Evolutionary conservation across 2,113 vertebrate species (phyloP), one percentile per base, ranked within the genome.

Genomic region (Gallinago jamesoni): DNA sequence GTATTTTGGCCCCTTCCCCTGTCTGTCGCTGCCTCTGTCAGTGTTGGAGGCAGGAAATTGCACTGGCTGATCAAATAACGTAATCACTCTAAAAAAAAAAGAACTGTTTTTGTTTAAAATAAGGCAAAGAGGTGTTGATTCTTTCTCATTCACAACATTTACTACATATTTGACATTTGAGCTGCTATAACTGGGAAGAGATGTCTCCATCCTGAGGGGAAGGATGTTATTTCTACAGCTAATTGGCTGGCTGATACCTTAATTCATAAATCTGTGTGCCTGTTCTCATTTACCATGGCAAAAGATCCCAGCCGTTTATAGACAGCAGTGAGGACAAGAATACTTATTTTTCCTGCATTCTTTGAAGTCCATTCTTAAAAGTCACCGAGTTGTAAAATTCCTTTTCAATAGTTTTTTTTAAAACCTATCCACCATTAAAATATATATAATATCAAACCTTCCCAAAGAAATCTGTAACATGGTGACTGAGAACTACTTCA

Each of bases 161-260:
- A 97, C 97, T 97, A 96, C 91, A 74, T 95, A 95, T 98, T 97
- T 98, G 98, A 98, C 98, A 98, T 98, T 98, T 98, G 95, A 96
- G 97, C 89, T 94, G 87, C 87, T 97, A 70, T 96, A 93, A 94
- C 96, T 95, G 97, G 97, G 92, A 97, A 97, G 92, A 92, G 94
- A 95, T 96, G 95, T 97, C 96, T 97, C 96, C 90, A 96, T 97
- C 98, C 97, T 94, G 77, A 96, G 97, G 98, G 95, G 96, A 97
- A 94, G 94, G 97, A 97, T 97, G 94, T 94, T 96, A 96, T 98
- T 98, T 98, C 97, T 78, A 5, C 78, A 91, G 93, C 96, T 98
- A 98, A 98, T 98, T 98, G 97, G 96, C 94, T 97, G 96, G 75
- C 92, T 98, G 97, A 96, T 97, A 97, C 95, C 92, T 97, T 95